Percentiles rank a stretch among this genome's conserved stretches.
phyloP scores from a whole-genome alignment of 2,888 invertebrate genomes.

The Cosmia pyralina region DNA sequence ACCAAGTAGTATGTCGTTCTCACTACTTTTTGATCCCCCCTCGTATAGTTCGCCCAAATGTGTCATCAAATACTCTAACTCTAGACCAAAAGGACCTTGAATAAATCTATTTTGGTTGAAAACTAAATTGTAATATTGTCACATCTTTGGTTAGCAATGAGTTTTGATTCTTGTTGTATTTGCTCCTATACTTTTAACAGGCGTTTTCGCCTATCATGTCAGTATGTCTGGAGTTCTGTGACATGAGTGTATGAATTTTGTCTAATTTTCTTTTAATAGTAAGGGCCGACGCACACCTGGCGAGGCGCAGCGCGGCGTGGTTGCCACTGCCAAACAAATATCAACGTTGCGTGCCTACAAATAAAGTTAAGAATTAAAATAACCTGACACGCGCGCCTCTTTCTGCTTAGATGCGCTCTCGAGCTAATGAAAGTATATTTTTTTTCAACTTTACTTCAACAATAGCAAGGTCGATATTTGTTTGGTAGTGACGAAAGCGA shows the following conservation, averaged over 20 bases:
- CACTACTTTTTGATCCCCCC: too few species aligned
- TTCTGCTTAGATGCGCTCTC: too few species aligned
- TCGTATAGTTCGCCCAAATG: background rate
- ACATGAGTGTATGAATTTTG: background rate
- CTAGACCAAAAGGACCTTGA: constrained; percentile 7
- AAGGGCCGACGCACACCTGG: too few species aligned
- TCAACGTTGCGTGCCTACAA: too few species aligned
- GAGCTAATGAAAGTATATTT: too few species aligned
- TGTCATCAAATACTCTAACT: constrained; percentile 5
- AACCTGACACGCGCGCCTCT: too few species aligned
- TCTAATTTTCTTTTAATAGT: background rate
- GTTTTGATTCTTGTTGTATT: constrained; percentile 10
- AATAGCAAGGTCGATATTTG: background rate
- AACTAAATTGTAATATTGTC: background rate
- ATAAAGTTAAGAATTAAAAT: too few species aligned
- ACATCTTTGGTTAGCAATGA: constrained; percentile 13
- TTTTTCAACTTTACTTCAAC: too few species aligned
- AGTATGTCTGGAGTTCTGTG: background rate
- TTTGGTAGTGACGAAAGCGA: too few species aligned
- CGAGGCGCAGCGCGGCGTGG: too few species aligned
- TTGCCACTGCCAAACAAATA: too few species aligned
- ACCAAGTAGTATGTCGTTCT: too few species aligned
- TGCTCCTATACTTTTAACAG: background rate
- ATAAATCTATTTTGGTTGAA: constrained; percentile 36
- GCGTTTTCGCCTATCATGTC: background rate